Evolutionary conservation across 1,140 invertebrate species (phyloP).

Genomic region (Aphelenchoides fujianensis): DNA sequence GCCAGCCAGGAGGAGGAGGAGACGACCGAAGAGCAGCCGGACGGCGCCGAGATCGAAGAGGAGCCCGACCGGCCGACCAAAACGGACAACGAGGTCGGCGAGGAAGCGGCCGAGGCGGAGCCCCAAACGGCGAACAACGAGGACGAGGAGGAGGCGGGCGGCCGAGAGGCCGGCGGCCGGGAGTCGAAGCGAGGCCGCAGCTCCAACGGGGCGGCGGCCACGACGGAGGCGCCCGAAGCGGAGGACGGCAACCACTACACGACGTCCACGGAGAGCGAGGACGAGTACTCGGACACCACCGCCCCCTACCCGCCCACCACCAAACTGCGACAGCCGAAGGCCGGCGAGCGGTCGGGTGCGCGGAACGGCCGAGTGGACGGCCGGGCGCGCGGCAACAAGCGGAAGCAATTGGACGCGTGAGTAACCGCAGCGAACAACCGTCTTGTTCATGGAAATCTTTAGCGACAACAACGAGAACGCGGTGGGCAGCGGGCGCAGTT

Average conservation of each 20-base stretch:
- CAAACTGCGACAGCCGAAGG: slow-evolving; percentile 20
- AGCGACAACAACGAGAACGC: background rate
- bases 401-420: slow-evolving; percentile 9
- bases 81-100: slow-evolving; percentile 22
- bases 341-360: slow-evolving; percentile 22
- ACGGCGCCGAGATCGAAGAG: slow-evolving; percentile 30
- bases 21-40: slow-evolving; percentile 15
- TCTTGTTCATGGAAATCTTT: background rate
- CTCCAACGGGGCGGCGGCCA: background rate
- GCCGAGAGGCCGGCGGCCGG: too few species aligned
- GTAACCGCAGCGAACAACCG: background rate
- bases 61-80: slow-evolving; percentile 17
- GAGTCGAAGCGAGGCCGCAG: slow-evolving; percentile 13
- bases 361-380: background rate
- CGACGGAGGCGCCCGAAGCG: slow-evolving; percentile 19
- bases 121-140: slow-evolving; percentile 2
- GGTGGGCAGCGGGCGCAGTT: background rate
- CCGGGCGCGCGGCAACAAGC: slow-evolving; percentile 1
- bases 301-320: slow-evolving; percentile 9
- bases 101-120: slow-evolving; percentile 16
- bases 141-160: slow-evolving; percentile 21
- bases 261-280: background rate
- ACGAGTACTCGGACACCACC: slow-evolving; percentile 14
- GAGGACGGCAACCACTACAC: slow-evolving; percentile 21
- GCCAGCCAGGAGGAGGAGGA: slow-evolving; percentile 12